Evolutionary conservation across 2,113 vertebrate genomes (phyloP), one percentile per base, ranked within the genome.

Genomic region (Semnornis frantzii): DNA sequence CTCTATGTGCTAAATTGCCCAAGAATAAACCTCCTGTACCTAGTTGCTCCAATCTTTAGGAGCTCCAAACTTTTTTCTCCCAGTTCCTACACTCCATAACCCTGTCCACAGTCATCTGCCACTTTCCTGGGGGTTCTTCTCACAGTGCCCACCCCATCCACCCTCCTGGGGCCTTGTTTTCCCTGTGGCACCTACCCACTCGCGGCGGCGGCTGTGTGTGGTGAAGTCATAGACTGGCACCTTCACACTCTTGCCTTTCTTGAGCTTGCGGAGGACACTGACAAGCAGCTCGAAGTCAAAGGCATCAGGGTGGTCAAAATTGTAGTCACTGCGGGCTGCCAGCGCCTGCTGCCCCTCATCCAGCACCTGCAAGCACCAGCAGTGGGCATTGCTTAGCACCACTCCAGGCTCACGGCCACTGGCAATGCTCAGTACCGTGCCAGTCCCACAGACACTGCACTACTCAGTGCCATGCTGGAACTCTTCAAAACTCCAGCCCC

Each of bases 161-260:
- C 34, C 20, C 33, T 52, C 50, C 24, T 52, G 23, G 23, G 50
- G 23, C 50, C 48, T 50, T 23, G 21, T 23, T 50, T 50, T 21
- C 48, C 50, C 23, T 5, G 11, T 0, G 0, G n/a, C 39, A 95
- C 97, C 1, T 89, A 99, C 98, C 98, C 98, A 99, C 93, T 99
- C 98, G 34, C 99, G 98, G 82, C 98, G 97, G 23, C 98, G 98
- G 95, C 97, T 98, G 97, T 99, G 99, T 0, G 97, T 97, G 21
- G 98, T 98, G 95, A 99, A 99, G 96, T 99, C 98, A 6, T 99
- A 99, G 15, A 99, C 98, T 0, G 98, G 98, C 62, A 99, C 98
- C 93, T 99, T 99, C 82, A 99, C 97, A 24, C 98, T 99, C 82
- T 99, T 99, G 42, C 98, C 98, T 80, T 99, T 99, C 97, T 99